Evolutionary conservation across 2,797 vertebrate genomes (phyloP).

Genomic region (Hapalemur alaotrensis): DNA sequence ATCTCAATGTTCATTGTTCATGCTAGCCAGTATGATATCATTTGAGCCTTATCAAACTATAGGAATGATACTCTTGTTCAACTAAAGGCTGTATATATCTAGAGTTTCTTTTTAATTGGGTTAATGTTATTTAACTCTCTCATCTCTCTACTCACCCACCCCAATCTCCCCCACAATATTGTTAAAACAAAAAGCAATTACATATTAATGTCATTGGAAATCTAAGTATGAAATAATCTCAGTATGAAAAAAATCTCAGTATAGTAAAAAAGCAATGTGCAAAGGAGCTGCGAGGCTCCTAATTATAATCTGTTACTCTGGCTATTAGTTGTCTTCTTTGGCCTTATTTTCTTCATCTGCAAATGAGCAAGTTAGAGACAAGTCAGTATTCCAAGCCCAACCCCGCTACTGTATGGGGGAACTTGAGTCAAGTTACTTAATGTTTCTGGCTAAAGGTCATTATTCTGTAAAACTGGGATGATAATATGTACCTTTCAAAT

Average conservation of each 20-base stretch:
- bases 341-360: background rate
- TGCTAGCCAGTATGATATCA: constrained; percentile 42
- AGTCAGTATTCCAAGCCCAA: background rate
- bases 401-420: background rate
- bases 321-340: background rate
- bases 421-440: background rate
- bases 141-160: background rate
- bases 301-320: background rate
- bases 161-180: background rate
- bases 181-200: constrained; percentile 7
- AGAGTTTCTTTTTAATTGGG: background rate
- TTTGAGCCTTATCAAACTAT: constrained; percentile 49
- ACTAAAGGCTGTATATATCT: background rate
- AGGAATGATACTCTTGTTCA: background rate
- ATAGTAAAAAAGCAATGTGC: background rate
- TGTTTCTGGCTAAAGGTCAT: background rate
- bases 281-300: background rate
- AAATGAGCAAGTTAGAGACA: background rate
- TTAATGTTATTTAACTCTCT: background rate
- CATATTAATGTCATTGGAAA: background rate
- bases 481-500: background rate
- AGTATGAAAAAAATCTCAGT: too few relatives aligned
- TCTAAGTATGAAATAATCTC: background rate
- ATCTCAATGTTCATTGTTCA: background rate
- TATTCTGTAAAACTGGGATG: background rate